These are phyloP conservation scores for Dromiciops gliroides DNA, from an alignment of 2,113 vertebrate genomes.

Conservation along the genomic window DNA sequence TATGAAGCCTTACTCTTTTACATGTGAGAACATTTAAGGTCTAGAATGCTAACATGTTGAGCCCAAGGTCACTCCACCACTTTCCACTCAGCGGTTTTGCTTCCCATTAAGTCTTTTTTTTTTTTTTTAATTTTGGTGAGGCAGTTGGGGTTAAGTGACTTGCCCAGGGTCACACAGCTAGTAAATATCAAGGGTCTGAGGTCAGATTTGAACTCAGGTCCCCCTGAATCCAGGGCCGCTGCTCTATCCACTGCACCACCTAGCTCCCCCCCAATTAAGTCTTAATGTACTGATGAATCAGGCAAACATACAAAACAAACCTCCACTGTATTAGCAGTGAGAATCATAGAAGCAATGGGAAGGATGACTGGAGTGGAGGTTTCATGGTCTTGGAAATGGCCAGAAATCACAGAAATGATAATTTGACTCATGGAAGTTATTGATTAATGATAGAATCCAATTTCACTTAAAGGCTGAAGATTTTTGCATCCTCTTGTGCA, in stretches of 20 bases:
- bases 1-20: background rate
- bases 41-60: background rate
- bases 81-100: background rate
- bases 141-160: too few relatives aligned
- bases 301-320: slow-evolving; percentile 31
- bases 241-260: too few relatives aligned
- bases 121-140: too few relatives aligned
- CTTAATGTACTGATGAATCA: slow-evolving; percentile 17
- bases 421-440: background rate
- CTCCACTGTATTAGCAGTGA: slow-evolving; percentile 14
- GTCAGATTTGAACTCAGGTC: too few relatives aligned
- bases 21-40: background rate
- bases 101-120: slow-evolving; percentile 32
- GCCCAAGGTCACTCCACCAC: background rate
- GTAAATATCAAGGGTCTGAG: too few relatives aligned
- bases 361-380: background rate
- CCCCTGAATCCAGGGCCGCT: too few relatives aligned
- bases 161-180: too few relatives aligned
- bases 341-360: slow-evolving; percentile 10
- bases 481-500: background rate
- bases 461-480: background rate
- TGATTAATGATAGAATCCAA: background rate
- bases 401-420: background rate
- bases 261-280: slow-evolving; percentile 31
- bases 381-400: background rate